Evolutionary conservation across 2,113 vertebrate species (phyloP).

Genomic region (Scartelaos histophorus): DNA sequence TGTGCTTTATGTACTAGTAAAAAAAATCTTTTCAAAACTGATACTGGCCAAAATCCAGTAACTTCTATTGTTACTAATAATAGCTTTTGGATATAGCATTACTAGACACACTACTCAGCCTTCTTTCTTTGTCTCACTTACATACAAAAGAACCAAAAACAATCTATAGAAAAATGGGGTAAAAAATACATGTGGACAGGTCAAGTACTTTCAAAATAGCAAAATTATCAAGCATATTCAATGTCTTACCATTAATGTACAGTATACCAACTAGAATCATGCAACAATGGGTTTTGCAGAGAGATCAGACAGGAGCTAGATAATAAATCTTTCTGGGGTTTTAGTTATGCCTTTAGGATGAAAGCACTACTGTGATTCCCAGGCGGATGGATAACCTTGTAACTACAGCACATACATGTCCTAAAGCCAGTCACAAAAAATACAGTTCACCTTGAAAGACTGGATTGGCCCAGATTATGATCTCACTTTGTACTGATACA

Average conservation of each 20-base stretch:
- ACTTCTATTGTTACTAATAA: not conserved
- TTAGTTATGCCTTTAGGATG: slow-evolving; percentile 20
- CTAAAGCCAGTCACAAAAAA: slow-evolving; percentile 15
- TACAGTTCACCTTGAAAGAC: slow-evolving; percentile 19
- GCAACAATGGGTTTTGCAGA: slow-evolving; percentile 44
- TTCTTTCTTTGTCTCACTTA: not conserved
- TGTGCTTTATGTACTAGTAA: not conserved
- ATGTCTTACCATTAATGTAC: slow-evolving; percentile 47
- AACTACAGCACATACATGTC: slow-evolving; percentile 33
- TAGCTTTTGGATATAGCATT: not conserved
- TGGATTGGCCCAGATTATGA: not conserved
- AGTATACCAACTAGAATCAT: slow-evolving; percentile 37
- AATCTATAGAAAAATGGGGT: not conserved
- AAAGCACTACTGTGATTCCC: slow-evolving; percentile 32
- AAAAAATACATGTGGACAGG: not conserved
- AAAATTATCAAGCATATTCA: slow-evolving; percentile 10
- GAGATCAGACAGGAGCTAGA: slow-evolving; percentile 32
- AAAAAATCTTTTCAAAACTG: not conserved
- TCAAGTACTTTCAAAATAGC: not conserved
- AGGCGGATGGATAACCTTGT: slow-evolving; percentile 25
- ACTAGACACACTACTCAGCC: not conserved
- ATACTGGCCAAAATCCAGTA: not conserved
- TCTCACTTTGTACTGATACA: not conserved
- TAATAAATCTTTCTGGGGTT: slow-evolving; percentile 42
- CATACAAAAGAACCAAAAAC: not conserved